Conservation (phyloP, 2,888 invertebrate genomes). For the Acleris literana region DNA sequence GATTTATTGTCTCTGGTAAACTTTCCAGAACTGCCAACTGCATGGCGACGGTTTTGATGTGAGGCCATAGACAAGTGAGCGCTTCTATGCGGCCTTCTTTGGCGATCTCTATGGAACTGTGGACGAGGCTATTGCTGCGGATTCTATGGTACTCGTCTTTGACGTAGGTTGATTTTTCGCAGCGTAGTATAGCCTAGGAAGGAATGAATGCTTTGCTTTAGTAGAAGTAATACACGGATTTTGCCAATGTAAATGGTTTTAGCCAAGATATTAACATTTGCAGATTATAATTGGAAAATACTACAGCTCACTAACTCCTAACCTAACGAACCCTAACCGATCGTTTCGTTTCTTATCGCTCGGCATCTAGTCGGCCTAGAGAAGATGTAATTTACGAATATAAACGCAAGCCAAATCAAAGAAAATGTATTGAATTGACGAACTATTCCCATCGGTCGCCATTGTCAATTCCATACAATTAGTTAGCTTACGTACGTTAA, state of each 20-base stretch:
- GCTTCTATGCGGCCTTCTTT: constrained; percentile 86
- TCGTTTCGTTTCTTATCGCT: too few species aligned
- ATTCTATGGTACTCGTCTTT: constrained; percentile 87
- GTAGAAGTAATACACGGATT: not conserved
- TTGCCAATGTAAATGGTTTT: not conserved
- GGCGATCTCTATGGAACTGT: constrained; percentile 87
- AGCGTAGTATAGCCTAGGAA: constrained; percentile 84
- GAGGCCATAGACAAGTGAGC: constrained; percentile 87
- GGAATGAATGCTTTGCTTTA: not conserved
- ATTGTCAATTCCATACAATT: too few species aligned
- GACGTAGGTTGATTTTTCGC: constrained; percentile 85
- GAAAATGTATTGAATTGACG: too few species aligned
- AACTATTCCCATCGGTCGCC: too few species aligned
- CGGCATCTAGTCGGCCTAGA: too few species aligned
- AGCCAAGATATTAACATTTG: too few species aligned
- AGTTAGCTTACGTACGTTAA: too few species aligned
- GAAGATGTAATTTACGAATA: too few species aligned
- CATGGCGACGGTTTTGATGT: constrained; percentile 83
- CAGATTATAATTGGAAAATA: too few species aligned
- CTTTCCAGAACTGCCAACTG: constrained; percentile 86
- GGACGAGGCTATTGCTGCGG: constrained; percentile 84
- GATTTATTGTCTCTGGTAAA: constrained; percentile 89
- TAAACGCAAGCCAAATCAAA: too few species aligned
- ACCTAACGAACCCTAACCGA: too few species aligned
- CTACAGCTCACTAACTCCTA: too few species aligned